These are phyloP conservation scores for Whitmania pigra DNA, from an alignment of 1,140 invertebrate species.

Conservation along the genomic window DNA sequence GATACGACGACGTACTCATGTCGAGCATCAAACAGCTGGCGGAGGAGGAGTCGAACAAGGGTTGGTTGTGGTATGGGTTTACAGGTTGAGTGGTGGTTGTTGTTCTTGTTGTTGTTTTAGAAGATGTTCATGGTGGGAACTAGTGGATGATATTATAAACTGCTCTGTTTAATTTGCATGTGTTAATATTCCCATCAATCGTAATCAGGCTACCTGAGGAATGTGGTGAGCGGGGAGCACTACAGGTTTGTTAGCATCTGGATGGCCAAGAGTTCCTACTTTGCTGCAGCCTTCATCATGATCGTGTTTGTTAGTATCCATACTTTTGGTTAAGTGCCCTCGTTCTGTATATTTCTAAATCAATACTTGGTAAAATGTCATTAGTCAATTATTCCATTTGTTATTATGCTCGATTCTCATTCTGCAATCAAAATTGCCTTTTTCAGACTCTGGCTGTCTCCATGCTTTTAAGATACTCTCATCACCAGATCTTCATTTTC, in stretches of 20 bases:
- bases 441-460: slow-evolving; percentile 94
- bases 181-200: too few relatives aligned
- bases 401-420: too few relatives aligned
- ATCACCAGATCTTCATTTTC: slow-evolving; percentile 97
- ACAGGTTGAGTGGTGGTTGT: too few relatives aligned
- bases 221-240: slow-evolving; percentile 95
- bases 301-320: slow-evolving; percentile 83
- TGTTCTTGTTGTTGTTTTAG: too few relatives aligned
- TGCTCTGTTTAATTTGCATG: not conserved
- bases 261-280: slow-evolving; percentile 74
- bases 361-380: not conserved
- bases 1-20: slow-evolving; percentile 93
- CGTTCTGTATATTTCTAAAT: too few relatives aligned
- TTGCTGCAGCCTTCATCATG: slow-evolving; percentile 91
- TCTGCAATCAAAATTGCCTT: too few relatives aligned
- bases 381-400: too few relatives aligned
- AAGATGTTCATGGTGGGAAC: too few relatives aligned
- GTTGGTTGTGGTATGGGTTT: slow-evolving; percentile 45
- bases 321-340: not conserved
- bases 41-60: slow-evolving; percentile 90
- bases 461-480: slow-evolving; percentile 90
- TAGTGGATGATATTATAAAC: not conserved
- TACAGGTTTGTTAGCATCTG: slow-evolving; percentile 94
- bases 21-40: slow-evolving; percentile 85
- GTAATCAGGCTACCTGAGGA: slow-evolving; percentile 53